Evolutionary conservation across 53 echinoderm and acorn worm species (phyloP).

Genomic region (Henricia sp.): DNA sequence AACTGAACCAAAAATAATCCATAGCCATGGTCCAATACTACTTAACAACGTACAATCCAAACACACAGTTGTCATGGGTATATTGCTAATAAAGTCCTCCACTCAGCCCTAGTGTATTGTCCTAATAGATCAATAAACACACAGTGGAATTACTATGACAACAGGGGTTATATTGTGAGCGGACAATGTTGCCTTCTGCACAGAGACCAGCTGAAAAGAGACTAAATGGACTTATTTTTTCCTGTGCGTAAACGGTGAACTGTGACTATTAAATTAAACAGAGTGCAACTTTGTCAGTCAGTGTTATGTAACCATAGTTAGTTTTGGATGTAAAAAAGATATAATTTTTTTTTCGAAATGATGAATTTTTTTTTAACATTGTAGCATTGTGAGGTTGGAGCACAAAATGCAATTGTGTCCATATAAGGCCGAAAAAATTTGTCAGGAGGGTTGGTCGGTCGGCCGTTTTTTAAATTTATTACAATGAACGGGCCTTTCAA

Average conservation of each 20-base stretch:
- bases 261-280: slow-evolving; percentile 45
- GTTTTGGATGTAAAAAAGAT: slow-evolving; percentile 53
- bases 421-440: no score
- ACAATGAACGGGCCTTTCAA: no score
- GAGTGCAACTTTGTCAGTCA: slow-evolving; percentile 41
- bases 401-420: no score
- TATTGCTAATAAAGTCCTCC: slow-evolving; percentile 4
- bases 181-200: slow-evolving; percentile 23
- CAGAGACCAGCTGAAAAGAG: background rate
- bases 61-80: background rate
- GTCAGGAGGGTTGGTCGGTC: background rate
- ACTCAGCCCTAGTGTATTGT: slow-evolving; percentile 35
- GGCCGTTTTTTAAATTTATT: no score
- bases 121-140: slow-evolving; percentile 54
- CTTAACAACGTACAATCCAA: slow-evolving; percentile 16
- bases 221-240: slow-evolving; percentile 5
- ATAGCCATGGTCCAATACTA: background rate
- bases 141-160: slow-evolving; percentile 62
- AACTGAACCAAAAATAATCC: slow-evolving; percentile 19
- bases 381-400: no score
- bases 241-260: background rate
- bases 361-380: background rate
- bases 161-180: slow-evolving; percentile 43
- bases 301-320: slow-evolving; percentile 58
- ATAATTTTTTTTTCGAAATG: no score